Evolutionary conservation across 2,888 invertebrate species (phyloP).

Genomic region (Hyalella azteca): DNA sequence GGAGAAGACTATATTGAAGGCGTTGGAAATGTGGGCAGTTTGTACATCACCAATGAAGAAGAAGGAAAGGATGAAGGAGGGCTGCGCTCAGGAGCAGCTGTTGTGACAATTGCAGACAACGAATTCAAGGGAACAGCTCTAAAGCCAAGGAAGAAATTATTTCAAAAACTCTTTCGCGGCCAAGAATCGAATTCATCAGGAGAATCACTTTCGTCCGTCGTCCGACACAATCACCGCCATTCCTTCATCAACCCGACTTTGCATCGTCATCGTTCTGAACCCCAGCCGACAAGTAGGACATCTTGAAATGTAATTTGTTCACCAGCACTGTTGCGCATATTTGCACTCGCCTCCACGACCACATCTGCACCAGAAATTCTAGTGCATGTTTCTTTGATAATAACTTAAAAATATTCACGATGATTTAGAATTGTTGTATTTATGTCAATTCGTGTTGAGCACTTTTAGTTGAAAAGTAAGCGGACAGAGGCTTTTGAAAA

Average conservation of each 20-base stretch:
- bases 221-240: background rate
- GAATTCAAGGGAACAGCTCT: background rate
- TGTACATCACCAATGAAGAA: background rate
- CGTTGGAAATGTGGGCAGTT: slow-evolving; percentile 19
- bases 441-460: no score
- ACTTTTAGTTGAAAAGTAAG: no score
- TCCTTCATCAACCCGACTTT: background rate
- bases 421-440: no score
- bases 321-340: no score
- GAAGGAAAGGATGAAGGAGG: background rate
- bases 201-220: background rate
- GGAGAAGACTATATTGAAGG: slow-evolving; percentile 31
- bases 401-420: no score
- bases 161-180: background rate
- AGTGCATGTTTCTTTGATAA: no score
- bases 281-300: background rate
- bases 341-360: no score
- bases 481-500: no score
- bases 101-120: background rate
- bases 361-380: no score
- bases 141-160: background rate
- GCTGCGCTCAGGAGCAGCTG: background rate
- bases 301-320: background rate
- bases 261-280: background rate
- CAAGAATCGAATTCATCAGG: background rate